These are phyloP conservation scores for Crioceris asparagi DNA, from an alignment of 2,888 invertebrate genomes.

Conservation along the genomic window DNA sequence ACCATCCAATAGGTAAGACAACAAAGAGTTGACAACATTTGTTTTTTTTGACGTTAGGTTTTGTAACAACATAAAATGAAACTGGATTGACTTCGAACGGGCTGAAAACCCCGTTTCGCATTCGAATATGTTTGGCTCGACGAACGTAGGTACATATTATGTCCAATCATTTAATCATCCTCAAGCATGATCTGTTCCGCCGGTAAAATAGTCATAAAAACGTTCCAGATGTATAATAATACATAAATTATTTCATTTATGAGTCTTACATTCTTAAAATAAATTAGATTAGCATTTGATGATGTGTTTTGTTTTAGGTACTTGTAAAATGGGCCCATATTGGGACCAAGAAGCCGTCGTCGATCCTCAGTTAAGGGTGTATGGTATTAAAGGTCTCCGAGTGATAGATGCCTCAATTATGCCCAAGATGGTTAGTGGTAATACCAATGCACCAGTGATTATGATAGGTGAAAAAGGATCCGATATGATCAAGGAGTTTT, in stretches of 20 bases:
- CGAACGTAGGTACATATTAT: no score
- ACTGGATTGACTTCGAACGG: neutral
- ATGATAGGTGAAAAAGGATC: constrained; percentile 88
- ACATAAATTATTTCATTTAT: no score
- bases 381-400: constrained; percentile 66
- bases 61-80: neutral
- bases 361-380: constrained; percentile 66
- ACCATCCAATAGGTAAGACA: constrained; percentile 61
- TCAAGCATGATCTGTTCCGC: no score
- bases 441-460: constrained; percentile 77
- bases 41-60: neutral
- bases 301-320: constrained; percentile 46
- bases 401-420: constrained; percentile 81
- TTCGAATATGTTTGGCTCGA: no score
- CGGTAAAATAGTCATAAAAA: neutral
- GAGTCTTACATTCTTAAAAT: no score
- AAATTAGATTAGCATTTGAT: constrained; percentile 1
- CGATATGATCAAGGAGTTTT: constrained; percentile 77
- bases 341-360: constrained; percentile 79
- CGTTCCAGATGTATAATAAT: no score
- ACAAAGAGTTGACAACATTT: neutral
- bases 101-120: neutral
- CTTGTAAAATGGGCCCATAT: constrained; percentile 82
- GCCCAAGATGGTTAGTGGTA: constrained; percentile 76
- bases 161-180: no score